Conservation (phyloP, 2,113 vertebrate genomes). For the Pipa parva region DNA sequence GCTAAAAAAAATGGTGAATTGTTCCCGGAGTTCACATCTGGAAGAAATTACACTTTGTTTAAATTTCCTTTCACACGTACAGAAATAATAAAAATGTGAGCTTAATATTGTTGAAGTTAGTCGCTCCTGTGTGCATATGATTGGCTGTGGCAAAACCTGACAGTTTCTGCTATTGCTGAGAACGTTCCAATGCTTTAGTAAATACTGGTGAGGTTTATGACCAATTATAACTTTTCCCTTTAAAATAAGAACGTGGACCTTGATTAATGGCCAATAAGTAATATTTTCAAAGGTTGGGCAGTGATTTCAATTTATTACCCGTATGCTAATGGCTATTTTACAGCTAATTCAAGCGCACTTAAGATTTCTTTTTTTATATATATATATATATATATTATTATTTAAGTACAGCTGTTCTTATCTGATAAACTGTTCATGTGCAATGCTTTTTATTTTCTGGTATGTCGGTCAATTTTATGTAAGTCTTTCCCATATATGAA, state of each 20-base stretch:
- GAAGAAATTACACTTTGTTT: neutral
- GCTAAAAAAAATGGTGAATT: neutral
- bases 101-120: neutral
- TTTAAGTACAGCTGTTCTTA: neutral
- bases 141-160: neutral
- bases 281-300: slow-evolving; percentile 2
- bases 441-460: slow-evolving; percentile 9
- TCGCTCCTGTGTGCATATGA: neutral
- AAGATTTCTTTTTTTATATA: neutral
- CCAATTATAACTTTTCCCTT: neutral
- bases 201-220: neutral
- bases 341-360: neutral
- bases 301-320: neutral
- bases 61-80: neutral
- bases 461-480: neutral
- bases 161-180: neutral
- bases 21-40: neutral
- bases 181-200: neutral
- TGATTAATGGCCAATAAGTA: neutral
- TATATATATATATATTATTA: no score
- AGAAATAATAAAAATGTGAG: neutral
- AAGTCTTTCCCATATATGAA: neutral
- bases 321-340: slow-evolving; percentile 1
- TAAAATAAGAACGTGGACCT: neutral
- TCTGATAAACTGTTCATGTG: neutral